A percentile compares a stretch with the other conserved stretches of the same genome.
These are phyloP conservation scores for Cynocephalus volans DNA, from an alignment of 2,113 vertebrate species.

Conservation along the genomic window DNA sequence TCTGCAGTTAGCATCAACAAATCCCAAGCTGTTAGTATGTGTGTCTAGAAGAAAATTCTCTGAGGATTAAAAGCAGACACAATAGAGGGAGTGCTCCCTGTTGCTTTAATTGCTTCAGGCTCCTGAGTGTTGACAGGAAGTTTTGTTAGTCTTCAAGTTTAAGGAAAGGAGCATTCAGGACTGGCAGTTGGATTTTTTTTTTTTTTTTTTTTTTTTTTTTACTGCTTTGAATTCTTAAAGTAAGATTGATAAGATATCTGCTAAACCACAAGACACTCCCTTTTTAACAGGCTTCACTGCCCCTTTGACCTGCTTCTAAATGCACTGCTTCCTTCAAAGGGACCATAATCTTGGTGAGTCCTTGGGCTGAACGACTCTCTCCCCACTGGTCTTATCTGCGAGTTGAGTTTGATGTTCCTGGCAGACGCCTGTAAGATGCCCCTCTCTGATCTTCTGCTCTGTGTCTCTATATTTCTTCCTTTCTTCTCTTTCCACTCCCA, in stretches of 20 bases:
- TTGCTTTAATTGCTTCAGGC: slow-evolving; percentile 69
- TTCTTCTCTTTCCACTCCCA: neutral
- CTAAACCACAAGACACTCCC: slow-evolving; percentile 54
- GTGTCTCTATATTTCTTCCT: neutral
- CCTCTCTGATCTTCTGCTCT: slow-evolving; percentile 14
- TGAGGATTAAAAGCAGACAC: slow-evolving; percentile 71
- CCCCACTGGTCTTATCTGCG: slow-evolving; percentile 38
- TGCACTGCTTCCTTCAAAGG: neutral
- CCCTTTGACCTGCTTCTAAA: slow-evolving; percentile 53
- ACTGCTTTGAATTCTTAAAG: slow-evolving; percentile 67
- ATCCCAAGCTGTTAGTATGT: slow-evolving; percentile 16
- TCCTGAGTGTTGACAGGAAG: slow-evolving; percentile 73
- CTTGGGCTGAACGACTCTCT: neutral
- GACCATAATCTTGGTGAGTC: neutral
- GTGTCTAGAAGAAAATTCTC: slow-evolving; percentile 58
- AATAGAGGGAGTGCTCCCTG: slow-evolving; percentile 38
- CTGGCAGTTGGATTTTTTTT: slow-evolving; percentile 18
- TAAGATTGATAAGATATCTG: slow-evolving; percentile 69
- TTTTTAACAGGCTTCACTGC: slow-evolving; percentile 54
- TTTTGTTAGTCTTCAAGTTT: slow-evolving; percentile 64
- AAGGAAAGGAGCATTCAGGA: slow-evolving; percentile 63
- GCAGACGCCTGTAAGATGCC: neutral
- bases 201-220: neutral
- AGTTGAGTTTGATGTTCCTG: slow-evolving; percentile 61
- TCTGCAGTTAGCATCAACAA: slow-evolving; percentile 66